Evolutionary conservation across 2,888 invertebrate genomes (phyloP).

Genomic region (Caenorhabditis panamensis): DNA sequence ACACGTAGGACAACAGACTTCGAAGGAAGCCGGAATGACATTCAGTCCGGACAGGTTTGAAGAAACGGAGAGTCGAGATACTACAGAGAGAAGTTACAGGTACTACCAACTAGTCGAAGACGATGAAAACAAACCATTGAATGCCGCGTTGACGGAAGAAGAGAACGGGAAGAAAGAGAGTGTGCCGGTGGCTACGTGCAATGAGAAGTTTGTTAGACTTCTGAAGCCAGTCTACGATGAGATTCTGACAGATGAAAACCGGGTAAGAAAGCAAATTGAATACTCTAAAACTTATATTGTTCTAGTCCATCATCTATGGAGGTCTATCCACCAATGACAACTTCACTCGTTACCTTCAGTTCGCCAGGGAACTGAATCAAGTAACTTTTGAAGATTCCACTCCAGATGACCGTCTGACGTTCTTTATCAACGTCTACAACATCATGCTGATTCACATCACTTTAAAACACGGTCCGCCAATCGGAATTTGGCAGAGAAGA

Average conservation of each 20-base stretch:
- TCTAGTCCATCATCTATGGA: slow-evolving; percentile 82
- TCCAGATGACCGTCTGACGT: slow-evolving; percentile 81
- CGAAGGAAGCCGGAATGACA: slow-evolving; percentile 66
- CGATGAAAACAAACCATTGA: slow-evolving; percentile 82
- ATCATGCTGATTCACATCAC: slow-evolving; percentile 83
- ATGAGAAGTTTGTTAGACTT: slow-evolving; percentile 81
- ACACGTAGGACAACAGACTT: slow-evolving; percentile 77
- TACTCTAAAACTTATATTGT: neutral
- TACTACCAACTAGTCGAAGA: slow-evolving; percentile 80
- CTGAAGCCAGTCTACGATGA: slow-evolving; percentile 82
- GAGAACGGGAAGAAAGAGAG: slow-evolving; percentile 11
- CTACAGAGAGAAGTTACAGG: slow-evolving; percentile 17
- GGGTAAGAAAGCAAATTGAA: slow-evolving; percentile 71
- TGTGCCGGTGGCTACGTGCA: slow-evolving; percentile 79
- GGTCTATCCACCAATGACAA: slow-evolving; percentile 81
- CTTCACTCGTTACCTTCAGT: slow-evolving; percentile 81
- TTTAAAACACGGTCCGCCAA: slow-evolving; percentile 82
- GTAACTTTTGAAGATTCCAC: slow-evolving; percentile 72
- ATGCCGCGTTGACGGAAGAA: slow-evolving; percentile 60
- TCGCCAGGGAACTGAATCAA: slow-evolving; percentile 81
- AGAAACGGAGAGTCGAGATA: neutral
- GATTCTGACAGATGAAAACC: slow-evolving; percentile 81
- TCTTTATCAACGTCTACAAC: slow-evolving; percentile 84
- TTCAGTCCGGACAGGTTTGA: slow-evolving; percentile 72
- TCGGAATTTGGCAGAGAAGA: slow-evolving; percentile 82